These are phyloP conservation scores for Lordiphosa clarofinis DNA, from an alignment of 1,140 invertebrate genomes.

Conservation along the genomic window DNA sequence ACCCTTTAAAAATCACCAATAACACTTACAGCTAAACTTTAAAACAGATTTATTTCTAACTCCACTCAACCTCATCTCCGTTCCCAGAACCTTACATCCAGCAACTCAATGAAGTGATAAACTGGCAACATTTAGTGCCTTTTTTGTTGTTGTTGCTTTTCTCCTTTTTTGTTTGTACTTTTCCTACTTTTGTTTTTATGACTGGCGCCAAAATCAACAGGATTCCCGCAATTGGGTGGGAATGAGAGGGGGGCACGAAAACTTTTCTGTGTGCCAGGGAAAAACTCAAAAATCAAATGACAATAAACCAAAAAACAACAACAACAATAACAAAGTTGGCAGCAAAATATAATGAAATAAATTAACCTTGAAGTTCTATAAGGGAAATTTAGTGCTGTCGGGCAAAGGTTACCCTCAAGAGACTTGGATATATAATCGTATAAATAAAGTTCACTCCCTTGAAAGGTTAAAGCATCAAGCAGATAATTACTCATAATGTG, in stretches of 20 bases:
- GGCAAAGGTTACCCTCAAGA: background rate
- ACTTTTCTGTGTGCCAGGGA: background rate
- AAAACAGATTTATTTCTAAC: too few species aligned
- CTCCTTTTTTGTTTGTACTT: background rate
- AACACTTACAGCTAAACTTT: background rate
- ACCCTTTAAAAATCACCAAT: background rate
- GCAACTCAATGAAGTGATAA: constrained; percentile 58
- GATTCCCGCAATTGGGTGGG: constrained; percentile 12
- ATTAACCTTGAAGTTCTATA: constrained; percentile 66
- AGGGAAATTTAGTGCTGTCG: background rate
- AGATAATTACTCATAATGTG: constrained; percentile 47
- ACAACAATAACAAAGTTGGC: background rate
- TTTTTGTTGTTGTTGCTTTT: constrained; percentile 21
- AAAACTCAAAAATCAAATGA: constrained; percentile 57
- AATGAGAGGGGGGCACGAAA: constrained; percentile 8
- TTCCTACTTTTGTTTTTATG: constrained; percentile 34
- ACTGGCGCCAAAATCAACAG: constrained; percentile 6
- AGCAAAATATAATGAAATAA: constrained; percentile 39
- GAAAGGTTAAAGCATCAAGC: constrained; percentile 35
- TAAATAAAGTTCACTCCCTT: background rate
- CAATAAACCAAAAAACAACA: constrained; percentile 46
- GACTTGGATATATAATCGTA: background rate
- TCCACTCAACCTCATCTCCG: constrained; percentile 10
- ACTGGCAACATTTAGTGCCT: constrained; percentile 56
- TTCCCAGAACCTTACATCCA: constrained; percentile 7